Evolutionary conservation across 2,888 invertebrate species (phyloP).

Genomic region (Melangyna quadrimaculata): DNA sequence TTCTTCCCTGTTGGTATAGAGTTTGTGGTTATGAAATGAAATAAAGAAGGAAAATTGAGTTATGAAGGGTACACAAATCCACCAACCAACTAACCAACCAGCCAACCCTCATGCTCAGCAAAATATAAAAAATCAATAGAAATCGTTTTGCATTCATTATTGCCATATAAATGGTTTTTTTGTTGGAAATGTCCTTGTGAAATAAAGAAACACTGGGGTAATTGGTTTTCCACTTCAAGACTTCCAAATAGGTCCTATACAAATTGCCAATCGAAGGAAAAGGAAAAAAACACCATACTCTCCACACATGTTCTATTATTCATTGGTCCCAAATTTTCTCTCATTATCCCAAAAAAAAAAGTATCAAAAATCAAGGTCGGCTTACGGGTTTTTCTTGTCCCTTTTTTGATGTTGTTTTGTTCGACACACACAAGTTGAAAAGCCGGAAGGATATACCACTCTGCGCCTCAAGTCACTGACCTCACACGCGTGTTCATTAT

Average conservation of each 20-base stretch:
- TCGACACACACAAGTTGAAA: slow-evolving; percentile 21
- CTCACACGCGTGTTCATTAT: slow-evolving; percentile 44
- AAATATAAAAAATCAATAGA: slow-evolving; percentile 51
- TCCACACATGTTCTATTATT: background rate
- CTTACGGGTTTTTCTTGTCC: background rate
- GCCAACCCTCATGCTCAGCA: background rate
- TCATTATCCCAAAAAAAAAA: slow-evolving; percentile 1
- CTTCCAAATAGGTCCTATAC: slow-evolving; percentile 35
- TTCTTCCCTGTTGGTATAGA: slow-evolving; percentile 34
- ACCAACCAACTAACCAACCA: background rate
- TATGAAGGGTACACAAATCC: slow-evolving; percentile 44
- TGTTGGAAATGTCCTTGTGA: slow-evolving; percentile 40
- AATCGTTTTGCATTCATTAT: slow-evolving; percentile 63
- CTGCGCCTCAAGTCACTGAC: slow-evolving; percentile 58
- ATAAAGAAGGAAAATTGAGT: slow-evolving; percentile 47
- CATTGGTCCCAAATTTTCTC: slow-evolving; percentile 11
- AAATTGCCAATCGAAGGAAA: slow-evolving; percentile 21
- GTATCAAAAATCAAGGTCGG: slow-evolving; percentile 50
- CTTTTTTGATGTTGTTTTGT: background rate
- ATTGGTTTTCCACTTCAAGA: slow-evolving; percentile 59
- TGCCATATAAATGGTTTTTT: slow-evolving; percentile 49
- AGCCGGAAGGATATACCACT: slow-evolving; percentile 58
- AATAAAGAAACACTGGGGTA: slow-evolving; percentile 29
- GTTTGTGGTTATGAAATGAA: slow-evolving; percentile 35
- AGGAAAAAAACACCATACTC: background rate